Percentiles rank a stretch among this genome's conserved stretches.
phyloP scores from a whole-genome alignment of 2,113 vertebrate genomes.

The Glaucomys volans region DNA sequence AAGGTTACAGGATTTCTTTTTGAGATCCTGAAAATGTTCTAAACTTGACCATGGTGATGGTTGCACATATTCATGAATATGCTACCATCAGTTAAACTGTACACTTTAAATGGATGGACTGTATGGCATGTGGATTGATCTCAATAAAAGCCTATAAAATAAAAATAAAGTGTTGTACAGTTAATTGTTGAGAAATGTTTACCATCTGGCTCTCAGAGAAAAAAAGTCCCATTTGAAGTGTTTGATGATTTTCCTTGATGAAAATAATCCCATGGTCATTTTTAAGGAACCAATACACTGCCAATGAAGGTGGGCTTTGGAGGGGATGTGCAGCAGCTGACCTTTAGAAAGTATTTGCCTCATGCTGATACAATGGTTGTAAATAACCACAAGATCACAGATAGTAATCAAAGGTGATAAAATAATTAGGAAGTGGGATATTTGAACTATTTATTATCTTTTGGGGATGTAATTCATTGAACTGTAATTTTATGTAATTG shows the following conservation, averaged over 20 bases:
- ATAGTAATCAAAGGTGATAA: background rate
- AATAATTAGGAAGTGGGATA: background rate
- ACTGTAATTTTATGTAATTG: background rate
- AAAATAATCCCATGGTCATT: background rate
- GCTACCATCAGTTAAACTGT: background rate
- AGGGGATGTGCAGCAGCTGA: background rate
- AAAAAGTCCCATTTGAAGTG: background rate
- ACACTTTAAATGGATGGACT: background rate
- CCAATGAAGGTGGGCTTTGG: background rate
- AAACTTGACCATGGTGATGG: slow-evolving; percentile 15
- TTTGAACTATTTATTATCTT: slow-evolving; percentile 1
- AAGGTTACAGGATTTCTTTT: background rate
- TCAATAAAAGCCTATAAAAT: slow-evolving; percentile 20
- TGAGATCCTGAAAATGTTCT: slow-evolving; percentile 8
- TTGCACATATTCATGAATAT: background rate
- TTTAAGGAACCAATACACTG: background rate
- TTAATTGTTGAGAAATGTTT: background rate
- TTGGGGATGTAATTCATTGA: slow-evolving; percentile 14
- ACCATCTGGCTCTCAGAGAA: slow-evolving; percentile 13
- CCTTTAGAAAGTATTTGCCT: background rate
- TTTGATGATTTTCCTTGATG: background rate
- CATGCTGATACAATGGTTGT: background rate
- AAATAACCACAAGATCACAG: background rate
- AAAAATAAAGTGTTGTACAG: background rate
- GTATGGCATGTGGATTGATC: background rate